A percentile compares a stretch with the other conserved stretches of the same genome.
Evolutionary conservation across 2,797 vertebrate genomes (phyloP).

Genomic region (Myripristis murdjan): DNA sequence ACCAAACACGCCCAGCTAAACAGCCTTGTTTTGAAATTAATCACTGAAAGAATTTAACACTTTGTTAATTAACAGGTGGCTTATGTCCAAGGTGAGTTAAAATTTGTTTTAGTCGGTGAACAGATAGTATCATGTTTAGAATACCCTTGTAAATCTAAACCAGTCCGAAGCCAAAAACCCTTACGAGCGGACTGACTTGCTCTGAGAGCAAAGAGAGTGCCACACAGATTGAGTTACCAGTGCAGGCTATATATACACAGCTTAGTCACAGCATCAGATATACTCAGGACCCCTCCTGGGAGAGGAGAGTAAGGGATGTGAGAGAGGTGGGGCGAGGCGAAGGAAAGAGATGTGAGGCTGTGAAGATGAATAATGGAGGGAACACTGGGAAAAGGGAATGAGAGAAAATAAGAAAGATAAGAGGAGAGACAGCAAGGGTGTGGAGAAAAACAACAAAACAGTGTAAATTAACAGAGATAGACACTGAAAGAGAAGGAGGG

Average conservation of each 20-base stretch:
- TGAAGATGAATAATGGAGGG: not conserved
- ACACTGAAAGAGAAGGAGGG: not conserved
- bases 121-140: not conserved
- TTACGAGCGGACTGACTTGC: constrained; percentile 34
- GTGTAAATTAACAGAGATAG: not conserved
- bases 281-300: constrained; percentile 39
- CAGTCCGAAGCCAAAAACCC: constrained; percentile 33
- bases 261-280: constrained; percentile 47
- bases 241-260: constrained; percentile 64
- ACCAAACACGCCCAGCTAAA: not conserved
- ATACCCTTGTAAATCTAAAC: constrained; percentile 21
- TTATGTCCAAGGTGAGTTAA: not conserved
- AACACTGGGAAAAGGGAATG: not conserved
- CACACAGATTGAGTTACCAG: constrained; percentile 55
- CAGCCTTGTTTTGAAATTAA: not conserved
- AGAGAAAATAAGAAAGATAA: constrained; percentile 4
- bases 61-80: not conserved
- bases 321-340: not conserved
- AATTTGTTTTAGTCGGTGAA: not conserved
- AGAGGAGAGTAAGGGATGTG: constrained; percentile 10
- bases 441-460: not conserved
- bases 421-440: not conserved
- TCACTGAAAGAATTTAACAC: not conserved
- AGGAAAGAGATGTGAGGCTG: not conserved
- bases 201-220: constrained; percentile 39